Percentiles rank a stretch among this genome's conserved stretches.
These are phyloP conservation scores for Scotopteryx bipunctaria DNA, from an alignment of 2,888 invertebrate species.

Conservation along the genomic window DNA sequence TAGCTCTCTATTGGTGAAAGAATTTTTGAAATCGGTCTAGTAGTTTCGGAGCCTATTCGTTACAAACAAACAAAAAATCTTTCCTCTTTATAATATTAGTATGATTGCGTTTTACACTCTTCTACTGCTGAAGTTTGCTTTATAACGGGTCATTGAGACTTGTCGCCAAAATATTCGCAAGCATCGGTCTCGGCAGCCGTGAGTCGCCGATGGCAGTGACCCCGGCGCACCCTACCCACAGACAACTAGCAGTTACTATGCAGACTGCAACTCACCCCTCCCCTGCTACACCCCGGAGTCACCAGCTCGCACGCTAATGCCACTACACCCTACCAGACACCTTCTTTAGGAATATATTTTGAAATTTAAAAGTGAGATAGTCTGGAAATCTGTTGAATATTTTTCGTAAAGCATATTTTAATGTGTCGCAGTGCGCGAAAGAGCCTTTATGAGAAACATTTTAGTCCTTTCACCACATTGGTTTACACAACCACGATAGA, in stretches of 20 bases:
- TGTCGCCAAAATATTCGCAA: constrained; percentile 70
- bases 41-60: too few species aligned
- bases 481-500: too few species aligned
- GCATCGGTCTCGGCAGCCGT: constrained; percentile 66
- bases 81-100: too few species aligned
- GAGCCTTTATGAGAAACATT: too few species aligned
- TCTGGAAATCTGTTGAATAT: constrained; percentile 14
- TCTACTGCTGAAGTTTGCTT: constrained; percentile 38
- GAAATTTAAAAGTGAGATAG: constrained; percentile 29
- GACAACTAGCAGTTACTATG: constrained; percentile 40
- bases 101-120: too few species aligned
- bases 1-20: too few species aligned
- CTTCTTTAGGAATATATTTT: constrained; percentile 30
- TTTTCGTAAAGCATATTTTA: too few species aligned
- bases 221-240: constrained; percentile 83
- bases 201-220: constrained; percentile 84
- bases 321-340: constrained; percentile 32
- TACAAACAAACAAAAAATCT: too few species aligned
- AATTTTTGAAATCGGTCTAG: too few species aligned
- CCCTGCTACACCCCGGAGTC: constrained; percentile 39
- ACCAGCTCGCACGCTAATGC: constrained; percentile 29
- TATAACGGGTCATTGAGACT: constrained; percentile 58
- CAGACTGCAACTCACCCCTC: constrained; percentile 36
- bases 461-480: too few species aligned
- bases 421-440: too few species aligned